These are phyloP conservation scores for Oreortyx pictus DNA, from an alignment of 2,797 vertebrate genomes.

Conservation along the genomic window DNA sequence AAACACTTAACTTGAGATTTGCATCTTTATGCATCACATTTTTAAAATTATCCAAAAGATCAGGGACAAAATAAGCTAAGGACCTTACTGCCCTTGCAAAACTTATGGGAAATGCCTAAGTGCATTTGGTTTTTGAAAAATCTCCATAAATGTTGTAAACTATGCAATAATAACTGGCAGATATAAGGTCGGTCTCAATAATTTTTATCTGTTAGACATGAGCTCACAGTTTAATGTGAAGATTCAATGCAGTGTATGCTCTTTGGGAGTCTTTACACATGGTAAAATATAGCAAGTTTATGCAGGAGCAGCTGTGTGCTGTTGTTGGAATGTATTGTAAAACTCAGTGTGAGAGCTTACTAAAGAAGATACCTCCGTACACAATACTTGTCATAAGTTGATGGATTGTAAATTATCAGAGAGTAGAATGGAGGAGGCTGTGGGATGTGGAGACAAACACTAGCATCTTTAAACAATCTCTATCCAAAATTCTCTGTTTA, in stretches of 20 bases:
- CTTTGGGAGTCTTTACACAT: not conserved
- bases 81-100: not conserved
- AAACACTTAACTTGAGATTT: not conserved
- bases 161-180: not conserved
- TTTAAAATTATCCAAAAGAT: not conserved
- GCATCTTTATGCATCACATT: not conserved
- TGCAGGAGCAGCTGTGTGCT: not conserved
- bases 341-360: not conserved
- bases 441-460: not conserved
- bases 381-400: not conserved
- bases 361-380: not conserved
- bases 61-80: not conserved
- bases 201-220: not conserved
- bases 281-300: not conserved
- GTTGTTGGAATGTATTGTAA: not conserved
- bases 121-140: not conserved
- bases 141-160: not conserved
- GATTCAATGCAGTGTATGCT: not conserved
- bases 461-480: not conserved
- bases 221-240: not conserved
- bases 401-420: not conserved
- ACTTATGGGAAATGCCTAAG: not conserved
- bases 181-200: not conserved
- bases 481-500: not conserved
- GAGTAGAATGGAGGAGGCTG: rapidly evolving